phyloP scores from a whole-genome alignment of 2,888 invertebrate genomes.

The Thymelicus lineola region DNA sequence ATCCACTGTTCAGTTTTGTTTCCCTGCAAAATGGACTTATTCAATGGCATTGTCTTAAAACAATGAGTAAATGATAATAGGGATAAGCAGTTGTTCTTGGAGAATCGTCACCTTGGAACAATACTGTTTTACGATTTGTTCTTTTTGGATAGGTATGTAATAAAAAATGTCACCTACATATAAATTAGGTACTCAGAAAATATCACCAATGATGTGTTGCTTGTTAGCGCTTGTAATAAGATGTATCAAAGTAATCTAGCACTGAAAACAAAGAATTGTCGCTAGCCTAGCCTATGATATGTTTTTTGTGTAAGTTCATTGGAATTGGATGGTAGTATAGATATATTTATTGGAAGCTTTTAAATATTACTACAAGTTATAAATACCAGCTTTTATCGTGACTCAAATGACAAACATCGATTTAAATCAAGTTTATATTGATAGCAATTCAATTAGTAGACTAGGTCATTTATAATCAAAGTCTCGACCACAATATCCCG shows the following conservation, averaged over 20 bases:
- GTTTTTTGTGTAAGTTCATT: no score
- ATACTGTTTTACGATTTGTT: conserved; percentile 3
- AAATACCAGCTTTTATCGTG: background rate
- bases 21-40: conserved; percentile 18
- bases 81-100: conserved; percentile 17
- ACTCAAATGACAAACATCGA: background rate
- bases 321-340: no score
- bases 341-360: no score
- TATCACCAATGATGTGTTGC: no score
- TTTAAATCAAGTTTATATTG: conserved; percentile 2
- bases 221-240: no score
- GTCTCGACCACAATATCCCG: conserved; percentile 32
- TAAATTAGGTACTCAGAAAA: no score
- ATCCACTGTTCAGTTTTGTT: conserved; percentile 25
- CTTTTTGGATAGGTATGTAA: no score
- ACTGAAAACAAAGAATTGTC: no score
- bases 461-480: conserved; percentile 33
- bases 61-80: conserved; percentile 20
- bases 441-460: conserved; percentile 25
- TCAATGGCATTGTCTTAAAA: conserved; percentile 20
- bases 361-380: no score
- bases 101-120: conserved; percentile 23
- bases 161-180: no score
- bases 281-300: no score
- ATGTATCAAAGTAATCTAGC: no score